Evolutionary conservation across 2,888 invertebrate genomes (phyloP), one percentile per base, ranked within the genome.

Genomic region (Siphonodentalium dalli): DNA sequence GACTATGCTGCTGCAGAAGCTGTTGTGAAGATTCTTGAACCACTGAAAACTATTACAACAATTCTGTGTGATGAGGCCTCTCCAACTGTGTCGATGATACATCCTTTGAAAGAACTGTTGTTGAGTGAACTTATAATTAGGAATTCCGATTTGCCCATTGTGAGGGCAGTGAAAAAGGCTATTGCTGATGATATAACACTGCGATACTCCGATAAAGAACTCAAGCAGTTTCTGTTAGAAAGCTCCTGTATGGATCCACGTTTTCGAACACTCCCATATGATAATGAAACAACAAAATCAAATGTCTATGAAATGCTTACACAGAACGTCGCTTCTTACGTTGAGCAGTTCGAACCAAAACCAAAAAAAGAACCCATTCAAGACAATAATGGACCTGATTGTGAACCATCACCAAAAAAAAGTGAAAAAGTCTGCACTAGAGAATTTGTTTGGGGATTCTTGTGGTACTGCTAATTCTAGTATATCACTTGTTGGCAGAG

Each of bases 61-160:
- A 39, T 38, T 5, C 31, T 61, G 20, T 53, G 58, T 55, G 51
- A 52, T 5, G 58, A 54, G 24, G 38, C 31, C 7, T 6, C 24
- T 3, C 61, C 54, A 27, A 58, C 61, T 18, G 23, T 58, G 0
- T 53, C 55, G 20, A 45, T 58, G n/a, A 52, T 61, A 28, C 42
- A 38, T 13, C 58, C 53, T 11, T 28, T 60, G 8, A 46, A 50
- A 18, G 11, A 44, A 11, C 39, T 43, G 18, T 28, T 60, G 9
- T 6, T 24, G 9, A 41, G 37, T 31, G 18, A 23, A 15, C 18
- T 51, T 15, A 38, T 50, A 39, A 6, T n/a, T 11, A 26, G 20
- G 13, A 35, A 31, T 9, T 43, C 41, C 13, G 26, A 24, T 41
- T 52, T n/a, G n/a, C n/a, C n/a, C n/a, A n/a, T n/a, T n/a, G n/a